A percentile compares a stretch with the other conserved stretches of the same genome.
Evolutionary conservation across 2,113 vertebrate species (phyloP).

Genomic region (Aphelocoma coerulescens): DNA sequence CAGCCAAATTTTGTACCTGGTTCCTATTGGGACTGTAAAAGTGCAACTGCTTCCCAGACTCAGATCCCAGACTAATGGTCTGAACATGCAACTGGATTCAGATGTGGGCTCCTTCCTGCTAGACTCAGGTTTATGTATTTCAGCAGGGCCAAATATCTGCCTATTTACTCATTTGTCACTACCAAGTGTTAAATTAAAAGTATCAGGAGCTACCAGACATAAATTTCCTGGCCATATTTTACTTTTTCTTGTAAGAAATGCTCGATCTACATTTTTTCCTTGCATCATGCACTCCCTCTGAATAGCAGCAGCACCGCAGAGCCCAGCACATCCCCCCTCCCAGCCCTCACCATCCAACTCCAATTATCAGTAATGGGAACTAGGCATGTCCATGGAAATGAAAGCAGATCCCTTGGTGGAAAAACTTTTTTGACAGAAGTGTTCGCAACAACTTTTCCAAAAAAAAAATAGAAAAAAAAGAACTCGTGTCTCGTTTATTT

Average conservation of each 20-base stretch:
- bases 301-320: background rate
- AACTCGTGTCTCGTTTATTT: slow-evolving; percentile 66
- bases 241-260: background rate
- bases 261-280: background rate
- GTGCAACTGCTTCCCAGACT: background rate
- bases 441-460: slow-evolving; percentile 81
- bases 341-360: background rate
- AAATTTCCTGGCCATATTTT: background rate
- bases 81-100: background rate
- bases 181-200: background rate
- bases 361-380: background rate
- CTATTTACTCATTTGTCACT: background rate
- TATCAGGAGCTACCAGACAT: background rate
- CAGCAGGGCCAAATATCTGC: background rate
- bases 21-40: background rate
- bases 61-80: background rate
- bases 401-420: slow-evolving; percentile 67
- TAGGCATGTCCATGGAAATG: background rate
- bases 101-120: background rate
- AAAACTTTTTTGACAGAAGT: slow-evolving; percentile 87
- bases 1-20: slow-evolving; percentile 38
- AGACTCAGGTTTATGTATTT: background rate
- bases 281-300: background rate
- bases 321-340: background rate
- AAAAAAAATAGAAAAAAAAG: slow-evolving; percentile 36